Base-by-base conservation (phyloP, 37 sponge, comb jelly and placozoan genomes). In the Chondrilla cf. caribensis region DNA sequence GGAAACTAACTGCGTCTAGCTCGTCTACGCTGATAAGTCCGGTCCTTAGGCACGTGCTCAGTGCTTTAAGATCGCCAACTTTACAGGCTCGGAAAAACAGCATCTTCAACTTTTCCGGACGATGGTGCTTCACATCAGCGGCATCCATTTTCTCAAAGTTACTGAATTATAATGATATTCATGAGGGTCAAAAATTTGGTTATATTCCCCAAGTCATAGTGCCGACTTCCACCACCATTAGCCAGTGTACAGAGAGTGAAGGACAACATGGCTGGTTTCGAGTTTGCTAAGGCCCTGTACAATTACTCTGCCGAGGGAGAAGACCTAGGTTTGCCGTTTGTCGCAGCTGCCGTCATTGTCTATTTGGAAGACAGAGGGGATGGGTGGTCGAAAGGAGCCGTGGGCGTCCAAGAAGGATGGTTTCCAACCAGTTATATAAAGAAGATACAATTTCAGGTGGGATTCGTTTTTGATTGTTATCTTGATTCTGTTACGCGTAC, bases 341-440 rank as follows among this genome's bases (percentile, higher is more conserved):
- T 77, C 22, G 92, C 82, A 21, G 35, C 73, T 18, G 60, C 83
- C 0, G 77, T 92, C 17, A 24, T 92, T 14, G 66, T 80, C n/a
- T 88, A 85, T 1, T 82, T 38, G 1, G 92, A 92, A 58, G 79
- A 79, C 24, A 78, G 79, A 17, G 70, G 84, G 22, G 88, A 85
- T 79, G 91, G 91, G 0, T 92, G 92, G 92, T 92, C 88, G 75
- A 79, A 87, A 25, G 92, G 92, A 14, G 82, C 71, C 41, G 22
- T 79, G 8, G 58, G 68, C 29, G 84, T 84, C 4, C 85, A 79
- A 58, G 88, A 92, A 42, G 92, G 92, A 38, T 92, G 92, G 92
- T 92, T 88, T 33, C 92, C 92, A 0, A 60, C 79, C 32, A 54
- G 79, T 59, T 92, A 92, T 51, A 83, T 85, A 26, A 79, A 84